Evolutionary conservation across 2,888 invertebrate genomes (phyloP).

Genomic region (Caenorhabditis imperialis): DNA sequence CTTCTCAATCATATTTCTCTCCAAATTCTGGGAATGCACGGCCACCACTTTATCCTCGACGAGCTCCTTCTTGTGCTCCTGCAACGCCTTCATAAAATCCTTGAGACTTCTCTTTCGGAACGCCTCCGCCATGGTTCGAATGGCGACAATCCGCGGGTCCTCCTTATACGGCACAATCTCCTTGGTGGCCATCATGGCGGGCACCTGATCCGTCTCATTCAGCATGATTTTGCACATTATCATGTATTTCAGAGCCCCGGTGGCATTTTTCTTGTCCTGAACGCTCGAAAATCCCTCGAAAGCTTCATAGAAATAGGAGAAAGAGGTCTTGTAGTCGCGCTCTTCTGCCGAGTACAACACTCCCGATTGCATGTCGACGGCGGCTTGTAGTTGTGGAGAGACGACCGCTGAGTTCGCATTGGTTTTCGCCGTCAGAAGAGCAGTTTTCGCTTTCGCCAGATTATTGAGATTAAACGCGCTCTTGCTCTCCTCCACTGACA

Average conservation of each 20-base stretch:
- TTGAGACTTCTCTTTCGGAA: conserved; percentile 95
- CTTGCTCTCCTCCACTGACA: conserved; percentile 97
- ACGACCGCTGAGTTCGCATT: conserved; percentile 99
- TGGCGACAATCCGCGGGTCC: conserved; percentile 86
- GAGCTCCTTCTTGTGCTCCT: conserved; percentile 80
- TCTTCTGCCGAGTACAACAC: conserved; percentile 99
- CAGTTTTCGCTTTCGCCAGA: conserved; percentile 84
- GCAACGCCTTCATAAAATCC: conserved; percentile 89
- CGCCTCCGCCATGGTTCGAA: conserved; percentile 95
- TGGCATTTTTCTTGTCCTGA: conserved; percentile 88
- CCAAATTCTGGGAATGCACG: conserved; percentile 95
- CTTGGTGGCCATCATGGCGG: conserved; percentile 88
- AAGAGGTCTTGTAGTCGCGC: conserved; percentile 98
- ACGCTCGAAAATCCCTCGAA: conserved; percentile 95
- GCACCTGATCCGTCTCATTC: conserved; percentile 72
- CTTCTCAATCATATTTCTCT: conserved; percentile 98
- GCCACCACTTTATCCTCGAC: conserved; percentile 86
- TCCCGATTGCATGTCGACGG: conserved; percentile 95
- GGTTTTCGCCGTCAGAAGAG: conserved; percentile 95
- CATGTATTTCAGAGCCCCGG: conserved; percentile 98
- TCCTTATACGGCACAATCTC: conserved; percentile 83
- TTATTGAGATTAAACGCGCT: conserved; percentile 94
- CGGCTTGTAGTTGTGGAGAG: conserved; percentile 84
- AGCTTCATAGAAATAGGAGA: conserved; percentile 99
- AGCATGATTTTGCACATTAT: conserved; percentile 86